These are phyloP conservation scores for Andrena camellia DNA, from an alignment of 2,888 invertebrate species.

Conservation along the genomic window DNA sequence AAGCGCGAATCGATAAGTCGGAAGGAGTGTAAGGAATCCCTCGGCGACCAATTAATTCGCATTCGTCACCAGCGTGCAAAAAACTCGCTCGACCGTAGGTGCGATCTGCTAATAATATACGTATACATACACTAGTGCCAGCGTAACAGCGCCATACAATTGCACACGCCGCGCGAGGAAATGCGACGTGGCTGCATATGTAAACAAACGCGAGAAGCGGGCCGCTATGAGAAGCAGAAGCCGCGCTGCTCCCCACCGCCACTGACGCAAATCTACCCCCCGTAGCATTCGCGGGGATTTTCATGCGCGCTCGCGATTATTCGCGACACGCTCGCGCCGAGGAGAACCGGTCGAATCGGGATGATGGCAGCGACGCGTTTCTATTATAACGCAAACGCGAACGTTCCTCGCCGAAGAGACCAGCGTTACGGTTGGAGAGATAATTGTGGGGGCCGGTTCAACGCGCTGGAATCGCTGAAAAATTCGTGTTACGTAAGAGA, in stretches of 20 bases:
- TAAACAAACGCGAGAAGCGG: slow-evolving; percentile 37
- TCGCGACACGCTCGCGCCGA: background rate
- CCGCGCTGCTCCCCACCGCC: background rate
- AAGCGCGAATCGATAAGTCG: background rate
- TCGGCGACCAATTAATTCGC: background rate
- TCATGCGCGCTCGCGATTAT: slow-evolving; percentile 37
- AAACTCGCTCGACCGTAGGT: slow-evolving; percentile 6
- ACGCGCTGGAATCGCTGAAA: slow-evolving; percentile 19
- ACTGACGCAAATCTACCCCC: slow-evolving; percentile 49
- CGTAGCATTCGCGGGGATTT: slow-evolving; percentile 10
- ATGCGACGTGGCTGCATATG: background rate
- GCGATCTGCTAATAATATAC: slow-evolving; percentile 18
- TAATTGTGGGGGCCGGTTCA: slow-evolving; percentile 5
- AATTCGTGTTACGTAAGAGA: slow-evolving; percentile 32
- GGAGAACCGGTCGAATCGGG: slow-evolving; percentile 15
- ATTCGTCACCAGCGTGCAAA: background rate
- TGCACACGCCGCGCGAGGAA: slow-evolving; percentile 8
- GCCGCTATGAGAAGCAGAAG: slow-evolving; percentile 2
- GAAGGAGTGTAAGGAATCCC: background rate
- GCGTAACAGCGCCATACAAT: slow-evolving; percentile 20
- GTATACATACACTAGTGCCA: background rate
- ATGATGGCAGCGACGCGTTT: background rate
- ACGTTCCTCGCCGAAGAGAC: background rate
- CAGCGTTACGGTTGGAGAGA: background rate
- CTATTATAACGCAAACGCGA: background rate